Conservation (phyloP, 2,797 vertebrate species). For the Anguilla anguilla region DNA sequence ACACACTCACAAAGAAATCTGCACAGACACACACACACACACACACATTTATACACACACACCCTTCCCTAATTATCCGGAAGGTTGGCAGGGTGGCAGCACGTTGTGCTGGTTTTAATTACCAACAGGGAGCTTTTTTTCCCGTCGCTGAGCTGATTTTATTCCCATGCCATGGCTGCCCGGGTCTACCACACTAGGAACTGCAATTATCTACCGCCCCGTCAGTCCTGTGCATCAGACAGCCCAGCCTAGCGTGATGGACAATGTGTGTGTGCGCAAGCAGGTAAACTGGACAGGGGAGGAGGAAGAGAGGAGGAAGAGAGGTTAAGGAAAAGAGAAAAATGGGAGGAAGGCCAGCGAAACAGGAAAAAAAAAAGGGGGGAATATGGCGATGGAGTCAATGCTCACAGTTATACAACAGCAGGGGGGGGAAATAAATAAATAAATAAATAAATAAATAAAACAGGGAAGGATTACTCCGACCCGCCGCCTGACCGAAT, state of each 20-base stretch:
- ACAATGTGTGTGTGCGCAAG: neutral
- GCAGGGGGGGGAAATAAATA: constrained; percentile 41
- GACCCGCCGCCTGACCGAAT: constrained; percentile 50
- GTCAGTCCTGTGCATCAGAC: neutral
- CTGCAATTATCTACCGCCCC: neutral
- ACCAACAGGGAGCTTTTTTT: neutral
- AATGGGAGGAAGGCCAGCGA: neutral
- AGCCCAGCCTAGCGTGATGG: neutral
- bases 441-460: constrained; percentile 30
- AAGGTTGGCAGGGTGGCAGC: constrained; percentile 2
- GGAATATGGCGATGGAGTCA: neutral
- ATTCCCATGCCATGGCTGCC: neutral
- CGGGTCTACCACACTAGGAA: neutral
- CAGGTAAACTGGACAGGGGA: neutral
- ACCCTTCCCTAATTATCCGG: constrained; percentile 3
- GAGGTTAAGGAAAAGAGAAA: neutral
- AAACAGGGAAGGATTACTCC: constrained; percentile 27
- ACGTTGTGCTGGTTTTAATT: neutral
- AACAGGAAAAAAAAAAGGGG: neutral
- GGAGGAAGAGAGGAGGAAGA: neutral
- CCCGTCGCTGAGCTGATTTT: neutral
- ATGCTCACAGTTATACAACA: constrained; percentile 52
- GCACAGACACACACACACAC: constrained; percentile 12
- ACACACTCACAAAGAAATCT: neutral
- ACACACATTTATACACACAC: neutral